These are phyloP conservation scores for Encarsia formosa DNA, from an alignment of 2,888 invertebrate genomes.

Conservation along the genomic window DNA sequence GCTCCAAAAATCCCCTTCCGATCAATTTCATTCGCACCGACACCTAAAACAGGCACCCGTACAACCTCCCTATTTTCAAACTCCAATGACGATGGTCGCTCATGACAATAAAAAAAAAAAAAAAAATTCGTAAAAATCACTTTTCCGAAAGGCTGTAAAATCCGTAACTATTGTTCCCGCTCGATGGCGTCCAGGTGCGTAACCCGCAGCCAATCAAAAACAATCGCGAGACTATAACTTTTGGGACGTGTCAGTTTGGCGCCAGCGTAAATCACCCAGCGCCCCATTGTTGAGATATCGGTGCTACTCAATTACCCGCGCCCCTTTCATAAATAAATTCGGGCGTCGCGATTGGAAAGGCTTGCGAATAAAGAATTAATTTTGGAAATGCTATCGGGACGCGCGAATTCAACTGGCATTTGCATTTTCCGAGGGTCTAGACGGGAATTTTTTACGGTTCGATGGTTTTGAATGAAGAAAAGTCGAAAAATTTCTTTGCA, in stretches of 20 bases:
- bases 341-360: neutral
- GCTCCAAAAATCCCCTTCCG: too few species aligned
- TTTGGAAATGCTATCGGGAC: slow-evolving; percentile 11
- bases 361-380: slow-evolving; percentile 12
- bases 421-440: slow-evolving; percentile 11
- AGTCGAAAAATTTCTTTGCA: too few species aligned
- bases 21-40: too few species aligned
- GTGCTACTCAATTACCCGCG: slow-evolving; percentile 18
- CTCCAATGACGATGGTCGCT: too few species aligned
- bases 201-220: slow-evolving; percentile 15
- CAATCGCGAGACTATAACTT: slow-evolving; percentile 16
- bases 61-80: too few species aligned
- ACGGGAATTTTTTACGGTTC: neutral
- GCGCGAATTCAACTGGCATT: neutral
- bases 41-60: too few species aligned
- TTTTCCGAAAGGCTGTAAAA: too few species aligned
- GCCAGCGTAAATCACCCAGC: slow-evolving; percentile 9
- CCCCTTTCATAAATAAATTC: slow-evolving; percentile 20
- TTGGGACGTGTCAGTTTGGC: neutral
- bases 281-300: slow-evolving; percentile 18
- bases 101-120: too few species aligned
- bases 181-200: slow-evolving; percentile 4
- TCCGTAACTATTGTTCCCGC: too few species aligned
- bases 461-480: too few species aligned
- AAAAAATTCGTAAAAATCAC: too few species aligned